Evolutionary conservation across 2,888 invertebrate species (phyloP).

Genomic region (Nephrotoma appendiculata): DNA sequence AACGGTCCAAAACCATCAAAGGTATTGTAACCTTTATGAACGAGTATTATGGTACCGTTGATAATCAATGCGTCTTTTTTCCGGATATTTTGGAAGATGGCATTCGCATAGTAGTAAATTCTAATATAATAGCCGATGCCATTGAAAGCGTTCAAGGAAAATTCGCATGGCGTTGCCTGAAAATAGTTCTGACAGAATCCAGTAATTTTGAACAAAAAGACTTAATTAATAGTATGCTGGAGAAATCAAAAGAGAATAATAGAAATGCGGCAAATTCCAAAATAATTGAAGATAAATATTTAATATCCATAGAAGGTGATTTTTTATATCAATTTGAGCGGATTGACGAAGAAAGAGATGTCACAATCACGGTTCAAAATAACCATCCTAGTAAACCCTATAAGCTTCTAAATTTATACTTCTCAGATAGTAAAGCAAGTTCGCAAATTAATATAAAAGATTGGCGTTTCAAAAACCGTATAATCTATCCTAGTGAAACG

Average conservation of each 20-base stretch:
- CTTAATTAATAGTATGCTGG: neutral
- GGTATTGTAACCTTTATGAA: conserved; percentile 33
- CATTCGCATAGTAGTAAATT: conserved; percentile 40
- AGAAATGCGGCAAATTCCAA: conserved; percentile 33
- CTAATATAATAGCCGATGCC: conserved; percentile 47
- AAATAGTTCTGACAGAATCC: conserved; percentile 7
- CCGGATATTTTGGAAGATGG: conserved; percentile 38
- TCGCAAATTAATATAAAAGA: conserved; percentile 36
- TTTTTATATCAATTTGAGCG: conserved; percentile 35
- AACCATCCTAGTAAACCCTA: neutral
- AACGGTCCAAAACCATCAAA: conserved; percentile 39
- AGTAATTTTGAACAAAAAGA: neutral
- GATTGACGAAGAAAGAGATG: conserved; percentile 32
- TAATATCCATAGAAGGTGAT: conserved; percentile 9
- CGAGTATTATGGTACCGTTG: conserved; percentile 39
- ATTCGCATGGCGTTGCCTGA: conserved; percentile 23
- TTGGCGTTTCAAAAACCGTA: conserved; percentile 18
- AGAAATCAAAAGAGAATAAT: conserved; percentile 16
- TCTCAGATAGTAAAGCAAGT: conserved; percentile 24
- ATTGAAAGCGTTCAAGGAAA: conserved; percentile 55
- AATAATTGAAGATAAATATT: conserved; percentile 28
- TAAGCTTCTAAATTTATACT: neutral
- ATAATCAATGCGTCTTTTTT: conserved; percentile 43
- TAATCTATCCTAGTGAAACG: conserved; percentile 29
- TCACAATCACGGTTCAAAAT: conserved; percentile 27